These are phyloP conservation scores for Dysmachus trigonus DNA, from an alignment of 2,888 invertebrate genomes.

Conservation along the genomic window DNA sequence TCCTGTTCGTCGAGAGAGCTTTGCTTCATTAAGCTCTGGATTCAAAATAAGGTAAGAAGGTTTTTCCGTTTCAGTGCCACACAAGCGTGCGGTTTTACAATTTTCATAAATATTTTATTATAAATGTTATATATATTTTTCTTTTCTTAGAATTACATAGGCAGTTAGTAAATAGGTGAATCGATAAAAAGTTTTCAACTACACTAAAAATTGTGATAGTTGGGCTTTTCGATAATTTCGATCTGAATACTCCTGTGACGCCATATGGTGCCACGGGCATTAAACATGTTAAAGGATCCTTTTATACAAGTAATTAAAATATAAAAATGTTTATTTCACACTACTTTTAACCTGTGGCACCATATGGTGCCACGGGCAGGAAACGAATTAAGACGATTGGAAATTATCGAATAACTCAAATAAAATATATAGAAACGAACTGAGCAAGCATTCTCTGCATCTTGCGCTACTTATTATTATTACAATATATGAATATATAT, in stretches of 20 bases:
- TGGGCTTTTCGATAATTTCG: neutral
- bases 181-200: neutral
- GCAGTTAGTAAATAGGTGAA: neutral
- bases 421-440: neutral
- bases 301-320: neutral
- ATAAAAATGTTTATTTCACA: too few species aligned
- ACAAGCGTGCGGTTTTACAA: neutral
- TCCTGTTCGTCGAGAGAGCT: slow-evolving; percentile 86
- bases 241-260: neutral
- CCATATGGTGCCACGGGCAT: neutral
- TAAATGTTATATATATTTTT: neutral
- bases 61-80: neutral
- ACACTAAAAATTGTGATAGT: neutral
- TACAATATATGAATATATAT: neutral
- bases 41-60: neutral
- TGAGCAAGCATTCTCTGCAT: neutral
- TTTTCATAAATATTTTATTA: neutral
- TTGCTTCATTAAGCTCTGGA: slow-evolving; percentile 86
- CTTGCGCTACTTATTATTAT: neutral
- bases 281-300: too few species aligned
- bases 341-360: neutral
- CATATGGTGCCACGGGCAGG: neutral
- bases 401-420: neutral
- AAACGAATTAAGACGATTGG: too few species aligned
- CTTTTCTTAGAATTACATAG: neutral